Conservation (phyloP, 2,113 vertebrate genomes). For the Nothobranchius furzeri region DNA sequence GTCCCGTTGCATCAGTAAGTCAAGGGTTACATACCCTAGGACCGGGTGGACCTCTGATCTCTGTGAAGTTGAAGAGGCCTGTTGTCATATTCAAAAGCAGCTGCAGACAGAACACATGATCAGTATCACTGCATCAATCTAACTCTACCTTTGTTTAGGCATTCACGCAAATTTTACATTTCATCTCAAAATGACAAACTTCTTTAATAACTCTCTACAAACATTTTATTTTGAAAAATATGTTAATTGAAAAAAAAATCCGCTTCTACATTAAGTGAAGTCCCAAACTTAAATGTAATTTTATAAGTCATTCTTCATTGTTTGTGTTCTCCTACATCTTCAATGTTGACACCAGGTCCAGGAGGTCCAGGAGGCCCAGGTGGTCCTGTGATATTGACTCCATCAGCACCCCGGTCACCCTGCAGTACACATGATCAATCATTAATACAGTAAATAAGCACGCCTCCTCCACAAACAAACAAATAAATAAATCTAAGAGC, state of each 20-base stretch:
- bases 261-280: too few relatives aligned
- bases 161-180: too few relatives aligned
- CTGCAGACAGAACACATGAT: conserved; percentile 65
- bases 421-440: conserved; percentile 48
- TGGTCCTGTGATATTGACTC: conserved; percentile 79
- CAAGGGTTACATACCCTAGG: conserved; percentile 77
- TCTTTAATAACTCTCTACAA: too few relatives aligned
- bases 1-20: neutral
- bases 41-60: conserved; percentile 80
- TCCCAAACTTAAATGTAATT: too few relatives aligned
- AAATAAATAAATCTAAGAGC: neutral
- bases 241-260: neutral
- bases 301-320: neutral
- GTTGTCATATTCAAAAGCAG: conserved; percentile 81
- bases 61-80: conserved; percentile 79
- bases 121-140: accelerated
- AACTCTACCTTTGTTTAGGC: neutral
- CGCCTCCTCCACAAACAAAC: neutral
- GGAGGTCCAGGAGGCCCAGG: conserved; percentile 87
- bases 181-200: too few relatives aligned
- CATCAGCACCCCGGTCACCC: conserved; percentile 86
- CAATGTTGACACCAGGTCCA: conserved; percentile 75
- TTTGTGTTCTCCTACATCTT: conserved; percentile 77
- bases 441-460: neutral
- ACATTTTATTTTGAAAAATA: too few relatives aligned